Conservation (phyloP, 2,113 vertebrate genomes). For the Larimichthys polyactis region DNA sequence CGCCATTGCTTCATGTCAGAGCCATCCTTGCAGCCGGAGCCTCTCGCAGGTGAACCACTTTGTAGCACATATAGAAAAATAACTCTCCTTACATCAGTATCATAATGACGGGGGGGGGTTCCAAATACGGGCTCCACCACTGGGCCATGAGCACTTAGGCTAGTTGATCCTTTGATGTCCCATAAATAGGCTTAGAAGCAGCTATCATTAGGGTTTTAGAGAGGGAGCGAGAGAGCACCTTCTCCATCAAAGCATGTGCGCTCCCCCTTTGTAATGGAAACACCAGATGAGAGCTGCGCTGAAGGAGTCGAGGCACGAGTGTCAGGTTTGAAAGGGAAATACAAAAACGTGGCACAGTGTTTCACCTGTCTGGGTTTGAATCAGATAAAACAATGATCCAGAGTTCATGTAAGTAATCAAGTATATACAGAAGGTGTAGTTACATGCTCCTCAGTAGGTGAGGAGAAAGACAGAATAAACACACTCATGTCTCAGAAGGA, state of each 20-base stretch:
- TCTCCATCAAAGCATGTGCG: constrained; percentile 68
- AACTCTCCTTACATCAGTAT: constrained; percentile 42
- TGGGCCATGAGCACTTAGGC: constrained; percentile 67
- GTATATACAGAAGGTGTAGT: neutral
- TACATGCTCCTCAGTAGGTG: neutral
- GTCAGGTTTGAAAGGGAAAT: constrained; percentile 46
- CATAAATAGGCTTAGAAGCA: constrained; percentile 69
- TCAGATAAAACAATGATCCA: neutral
- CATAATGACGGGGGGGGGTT: constrained; percentile 58
- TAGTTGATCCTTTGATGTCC: constrained; percentile 79
- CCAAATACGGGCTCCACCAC: constrained; percentile 47
- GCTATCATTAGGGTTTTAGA: constrained; percentile 72
- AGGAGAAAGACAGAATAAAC: neutral
- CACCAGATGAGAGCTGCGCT: constrained; percentile 50
- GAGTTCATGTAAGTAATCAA: neutral
- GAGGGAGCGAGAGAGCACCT: constrained; percentile 49
- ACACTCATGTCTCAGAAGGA: neutral
- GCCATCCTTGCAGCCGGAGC: neutral
- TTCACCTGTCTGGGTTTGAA: neutral
- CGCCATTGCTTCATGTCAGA: constrained; percentile 56
- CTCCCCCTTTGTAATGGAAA: constrained; percentile 66
- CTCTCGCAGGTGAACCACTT: neutral
- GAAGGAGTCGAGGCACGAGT: constrained; percentile 34
- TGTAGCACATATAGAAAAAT: constrained; percentile 17
- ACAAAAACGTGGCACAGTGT: constrained; percentile 22